Evolutionary conservation across 2,888 invertebrate species (phyloP).

Genomic region (Kuschelorhynchus macadamiae): DNA sequence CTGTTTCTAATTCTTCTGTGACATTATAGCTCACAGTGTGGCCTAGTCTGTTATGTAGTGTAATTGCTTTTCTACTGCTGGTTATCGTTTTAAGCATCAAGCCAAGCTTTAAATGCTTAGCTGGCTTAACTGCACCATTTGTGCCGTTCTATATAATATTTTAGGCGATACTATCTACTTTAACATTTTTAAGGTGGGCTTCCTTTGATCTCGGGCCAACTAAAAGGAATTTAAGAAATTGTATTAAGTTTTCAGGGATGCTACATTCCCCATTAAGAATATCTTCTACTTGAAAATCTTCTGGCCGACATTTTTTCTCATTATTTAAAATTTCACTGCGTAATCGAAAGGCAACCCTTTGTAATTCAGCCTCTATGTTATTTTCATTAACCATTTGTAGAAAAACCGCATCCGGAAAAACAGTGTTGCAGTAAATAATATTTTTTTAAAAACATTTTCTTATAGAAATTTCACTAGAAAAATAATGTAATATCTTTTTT

Average conservation of each 20-base stretch:
- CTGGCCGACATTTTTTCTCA: background rate
- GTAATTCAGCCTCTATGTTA: background rate
- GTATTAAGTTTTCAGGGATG: background rate
- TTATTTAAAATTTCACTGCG: background rate
- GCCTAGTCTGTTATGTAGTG: too few species aligned
- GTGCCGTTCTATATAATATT: background rate
- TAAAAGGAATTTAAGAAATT: background rate
- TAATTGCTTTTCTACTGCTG: too few species aligned
- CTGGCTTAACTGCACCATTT: background rate
- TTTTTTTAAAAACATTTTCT: slow-evolving; percentile 1
- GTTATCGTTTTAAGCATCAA: too few species aligned
- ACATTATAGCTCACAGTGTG: too few species aligned
- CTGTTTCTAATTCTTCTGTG: too few species aligned
- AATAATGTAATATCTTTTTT: background rate
- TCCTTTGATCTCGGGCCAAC: background rate
- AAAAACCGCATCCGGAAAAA: background rate
- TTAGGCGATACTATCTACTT: background rate
- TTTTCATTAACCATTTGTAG: background rate
- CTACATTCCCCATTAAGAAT: background rate
- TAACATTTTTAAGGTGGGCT: background rate
- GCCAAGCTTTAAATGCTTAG: background rate
- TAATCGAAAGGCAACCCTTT: too few species aligned
- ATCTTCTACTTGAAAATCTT: background rate
- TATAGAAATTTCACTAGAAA: background rate
- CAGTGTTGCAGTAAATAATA: background rate